Base-by-base conservation (phyloP, 2,113 vertebrate genomes). In the Malurus alboscapulatus region DNA sequence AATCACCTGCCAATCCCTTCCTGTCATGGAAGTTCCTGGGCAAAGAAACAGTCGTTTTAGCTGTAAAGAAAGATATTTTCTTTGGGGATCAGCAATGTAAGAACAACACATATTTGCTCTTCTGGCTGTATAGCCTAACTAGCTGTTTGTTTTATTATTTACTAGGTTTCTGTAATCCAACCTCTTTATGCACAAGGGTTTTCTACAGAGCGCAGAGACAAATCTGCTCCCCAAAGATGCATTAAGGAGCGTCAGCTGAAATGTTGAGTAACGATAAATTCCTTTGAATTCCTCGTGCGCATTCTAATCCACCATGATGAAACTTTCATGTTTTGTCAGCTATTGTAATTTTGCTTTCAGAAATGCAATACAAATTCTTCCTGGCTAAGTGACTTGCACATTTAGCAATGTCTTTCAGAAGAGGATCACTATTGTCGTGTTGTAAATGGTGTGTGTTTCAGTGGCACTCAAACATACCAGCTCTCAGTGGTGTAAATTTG, bases 341-440 rank as follows among this genome's bases (percentile, higher is more conserved):
- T 98, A 88, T 97, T 98, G 97, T 97, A 97, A 98, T 98, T 97
- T 97, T 97, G 96, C 97, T 97, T 97, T 98, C 97, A 97, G 92
- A 95, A 95, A 95, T 38, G 97, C 94, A 96, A 90, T 96, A 97
- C 96, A 97, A 95, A 96, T 96, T 95, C 95, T 97, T 96, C 96
- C 88, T 65, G 48, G 91, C 53, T 94, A 97, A 98, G 95, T 97
- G 96, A 96, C 94, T 98, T 97, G 76, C 94, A 88, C 76, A 21
- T 97, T 97, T 95, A 97, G 87, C 63, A 36, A 54, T 84, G 95
- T 96, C 96, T 98, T 97, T 97, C 96, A 96, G 95, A 87, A 93
- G 94, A 95, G 92, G 95, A 94, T 94, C 42, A 7, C 95, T 97
- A 88, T 92, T 97, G 96, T 96, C 44, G n/a, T 80, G 65, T 93